These are phyloP conservation scores for Phenacoccus solenopsis DNA, from an alignment of 1,140 invertebrate species.

Conservation along the genomic window DNA sequence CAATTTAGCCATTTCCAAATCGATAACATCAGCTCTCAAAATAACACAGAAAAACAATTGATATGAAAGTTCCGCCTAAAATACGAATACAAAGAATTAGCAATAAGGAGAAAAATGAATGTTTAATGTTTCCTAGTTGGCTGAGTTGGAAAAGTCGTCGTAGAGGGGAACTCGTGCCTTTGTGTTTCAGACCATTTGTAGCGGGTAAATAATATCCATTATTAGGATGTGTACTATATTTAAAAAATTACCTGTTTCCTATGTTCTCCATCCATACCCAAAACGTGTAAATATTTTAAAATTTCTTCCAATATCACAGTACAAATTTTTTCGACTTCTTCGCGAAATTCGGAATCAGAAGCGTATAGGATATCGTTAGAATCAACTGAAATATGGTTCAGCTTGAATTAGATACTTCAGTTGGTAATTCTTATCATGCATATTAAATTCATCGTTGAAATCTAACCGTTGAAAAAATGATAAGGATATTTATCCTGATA, in stretches of 20 bases:
- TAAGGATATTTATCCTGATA: slow-evolving; percentile 68
- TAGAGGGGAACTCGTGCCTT: too few species aligned
- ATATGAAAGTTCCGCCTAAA: slow-evolving; percentile 47
- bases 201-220: too few species aligned
- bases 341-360: slow-evolving; percentile 69
- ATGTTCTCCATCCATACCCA: slow-evolving; percentile 42
- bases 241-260: slow-evolving; percentile 40
- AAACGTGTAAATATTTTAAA: slow-evolving; percentile 52
- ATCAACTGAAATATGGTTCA: slow-evolving; percentile 47
- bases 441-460: neutral
- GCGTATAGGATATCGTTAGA: slow-evolving; percentile 91
- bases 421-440: too few species aligned
- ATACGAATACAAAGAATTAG: slow-evolving; percentile 20
- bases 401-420: slow-evolving; percentile 8
- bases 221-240: too few species aligned
- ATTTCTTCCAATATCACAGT: slow-evolving; percentile 64
- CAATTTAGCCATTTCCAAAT: slow-evolving; percentile 44
- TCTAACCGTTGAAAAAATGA: slow-evolving; percentile 61
- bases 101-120: neutral
- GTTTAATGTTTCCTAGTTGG: neutral
- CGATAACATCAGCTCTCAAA: slow-evolving; percentile 50
- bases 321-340: slow-evolving; percentile 65
- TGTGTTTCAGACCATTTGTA: too few species aligned
- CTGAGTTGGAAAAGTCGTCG: too few species aligned
- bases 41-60: slow-evolving; percentile 62